phyloP scores from a whole-genome alignment of 2,888 invertebrate species.

The Ochropacha duplaris region DNA sequence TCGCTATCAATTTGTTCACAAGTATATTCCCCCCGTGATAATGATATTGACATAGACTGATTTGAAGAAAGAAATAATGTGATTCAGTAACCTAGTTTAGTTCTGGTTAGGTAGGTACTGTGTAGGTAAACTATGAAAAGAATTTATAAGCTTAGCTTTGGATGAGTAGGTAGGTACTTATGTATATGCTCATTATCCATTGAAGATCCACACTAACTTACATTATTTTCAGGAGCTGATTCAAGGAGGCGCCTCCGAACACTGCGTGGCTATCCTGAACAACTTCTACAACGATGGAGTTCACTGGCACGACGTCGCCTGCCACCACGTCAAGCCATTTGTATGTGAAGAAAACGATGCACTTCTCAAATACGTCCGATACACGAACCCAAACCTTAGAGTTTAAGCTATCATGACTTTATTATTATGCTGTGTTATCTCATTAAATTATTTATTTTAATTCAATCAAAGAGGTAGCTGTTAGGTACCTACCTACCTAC shows the following conservation, averaged over 20 bases:
- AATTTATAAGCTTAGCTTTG: too few relatives aligned
- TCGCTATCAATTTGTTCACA: too few relatives aligned
- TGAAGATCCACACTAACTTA: not conserved
- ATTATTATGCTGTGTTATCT: slow-evolving; percentile 12
- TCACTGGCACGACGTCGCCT: slow-evolving; percentile 96
- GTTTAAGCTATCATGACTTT: slow-evolving; percentile 70
- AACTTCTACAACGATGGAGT: slow-evolving; percentile 96
- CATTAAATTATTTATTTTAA: not conserved
- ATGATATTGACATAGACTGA: too few relatives aligned
- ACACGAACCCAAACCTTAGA: slow-evolving; percentile 90
- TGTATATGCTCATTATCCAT: not conserved
- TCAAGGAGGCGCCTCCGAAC: slow-evolving; percentile 92
- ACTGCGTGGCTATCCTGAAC: slow-evolving; percentile 92
- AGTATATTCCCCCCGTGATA: too few relatives aligned
- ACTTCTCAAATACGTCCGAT: slow-evolving; percentile 92
- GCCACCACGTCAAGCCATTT: slow-evolving; percentile 94
- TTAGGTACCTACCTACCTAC: too few relatives aligned
- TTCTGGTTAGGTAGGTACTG: too few relatives aligned
- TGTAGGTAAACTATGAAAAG: too few relatives aligned
- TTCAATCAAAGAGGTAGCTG: not conserved
- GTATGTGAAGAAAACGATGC: slow-evolving; percentile 95
- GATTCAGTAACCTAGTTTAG: too few relatives aligned
- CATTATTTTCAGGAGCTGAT: slow-evolving; percentile 84
- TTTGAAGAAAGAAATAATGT: too few relatives aligned
- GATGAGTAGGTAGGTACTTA: too few relatives aligned